Evolutionary conservation across 2,113 vertebrate species (phyloP).

Genomic region (Amphiprion percula): DNA sequence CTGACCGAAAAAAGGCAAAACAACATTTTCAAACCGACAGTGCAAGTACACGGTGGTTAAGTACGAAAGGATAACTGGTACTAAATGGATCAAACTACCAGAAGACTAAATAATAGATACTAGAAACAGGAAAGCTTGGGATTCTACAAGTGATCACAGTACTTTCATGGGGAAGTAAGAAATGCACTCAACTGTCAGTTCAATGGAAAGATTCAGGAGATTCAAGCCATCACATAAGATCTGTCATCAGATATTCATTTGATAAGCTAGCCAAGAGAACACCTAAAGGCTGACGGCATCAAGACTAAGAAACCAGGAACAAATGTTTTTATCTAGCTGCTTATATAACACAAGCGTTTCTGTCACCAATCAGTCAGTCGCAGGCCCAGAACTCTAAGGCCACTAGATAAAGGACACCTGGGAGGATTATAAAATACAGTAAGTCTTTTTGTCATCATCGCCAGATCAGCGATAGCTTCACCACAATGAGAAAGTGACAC

Average conservation of each 20-base stretch:
- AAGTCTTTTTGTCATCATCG: background rate
- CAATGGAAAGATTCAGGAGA: background rate
- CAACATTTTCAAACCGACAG: too few relatives aligned
- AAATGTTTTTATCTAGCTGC: background rate
- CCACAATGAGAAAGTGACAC: too few relatives aligned
- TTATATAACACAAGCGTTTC: background rate
- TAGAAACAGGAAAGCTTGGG: background rate
- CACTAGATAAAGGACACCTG: too few relatives aligned
- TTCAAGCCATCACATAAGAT: background rate
- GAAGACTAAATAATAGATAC: background rate
- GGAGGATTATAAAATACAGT: background rate
- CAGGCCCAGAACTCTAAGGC: background rate
- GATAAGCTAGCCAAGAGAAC: too few relatives aligned
- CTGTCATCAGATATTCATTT: background rate
- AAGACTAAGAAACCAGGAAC: background rate
- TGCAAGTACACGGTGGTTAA: too few relatives aligned
- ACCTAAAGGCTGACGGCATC: too few relatives aligned
- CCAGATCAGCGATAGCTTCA: background rate
- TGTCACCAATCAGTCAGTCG: background rate
- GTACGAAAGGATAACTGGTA: background rate
- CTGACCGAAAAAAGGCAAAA: too few relatives aligned
- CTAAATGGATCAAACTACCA: background rate
- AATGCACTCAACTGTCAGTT: background rate
- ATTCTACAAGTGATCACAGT: background rate
- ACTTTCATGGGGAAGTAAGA: background rate